Evolutionary conservation across 1,140 invertebrate species (phyloP).

Genomic region (Brachystomella parvula): DNA sequence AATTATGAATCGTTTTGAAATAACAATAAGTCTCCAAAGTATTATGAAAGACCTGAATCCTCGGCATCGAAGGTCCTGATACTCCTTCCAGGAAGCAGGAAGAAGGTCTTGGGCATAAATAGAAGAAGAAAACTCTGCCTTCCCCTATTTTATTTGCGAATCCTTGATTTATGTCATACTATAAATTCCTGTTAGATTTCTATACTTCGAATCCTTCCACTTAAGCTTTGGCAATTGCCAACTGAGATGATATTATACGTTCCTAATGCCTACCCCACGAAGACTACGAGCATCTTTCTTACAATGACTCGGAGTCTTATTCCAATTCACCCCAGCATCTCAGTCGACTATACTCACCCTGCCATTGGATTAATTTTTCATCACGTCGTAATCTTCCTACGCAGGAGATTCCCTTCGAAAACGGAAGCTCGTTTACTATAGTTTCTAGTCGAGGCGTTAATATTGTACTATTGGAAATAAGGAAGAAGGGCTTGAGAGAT

Average conservation of each 20-base stretch:
- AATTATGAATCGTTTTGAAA: neutral
- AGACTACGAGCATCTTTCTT: too few species aligned
- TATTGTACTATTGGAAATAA: too few species aligned
- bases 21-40: constrained; percentile 1
- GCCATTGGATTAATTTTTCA: neutral
- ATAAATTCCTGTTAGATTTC: constrained; percentile 11
- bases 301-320: too few species aligned
- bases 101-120: too few species aligned
- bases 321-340: too few species aligned
- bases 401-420: too few species aligned
- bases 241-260: neutral
- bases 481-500: too few species aligned
- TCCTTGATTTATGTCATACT: neutral
- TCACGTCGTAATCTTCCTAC: neutral
- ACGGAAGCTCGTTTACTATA: too few species aligned
- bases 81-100: neutral
- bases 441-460: too few species aligned
- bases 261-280: neutral
- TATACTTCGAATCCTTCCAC: neutral
- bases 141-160: neutral
- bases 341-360: neutral
- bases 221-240: constrained; percentile 8
- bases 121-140: neutral
- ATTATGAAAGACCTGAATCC: neutral
- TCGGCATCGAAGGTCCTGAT: neutral